phyloP scores from a whole-genome alignment of 2,113 vertebrate genomes.

The Xyrauchen texanus region DNA sequence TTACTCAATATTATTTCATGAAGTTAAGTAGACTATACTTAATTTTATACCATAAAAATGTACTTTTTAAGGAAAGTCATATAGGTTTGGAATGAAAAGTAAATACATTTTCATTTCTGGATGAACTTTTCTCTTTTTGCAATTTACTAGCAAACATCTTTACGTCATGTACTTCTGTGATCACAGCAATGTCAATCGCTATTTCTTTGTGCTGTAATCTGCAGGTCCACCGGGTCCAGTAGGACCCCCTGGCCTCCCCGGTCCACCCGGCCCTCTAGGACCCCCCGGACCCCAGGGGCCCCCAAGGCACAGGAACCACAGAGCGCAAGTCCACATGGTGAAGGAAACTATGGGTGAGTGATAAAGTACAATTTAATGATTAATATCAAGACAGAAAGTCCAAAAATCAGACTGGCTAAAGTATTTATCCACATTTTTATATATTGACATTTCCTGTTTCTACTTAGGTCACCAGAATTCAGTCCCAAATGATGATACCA shows the following conservation, averaged over 20 bases:
- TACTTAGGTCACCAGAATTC: slow-evolving; percentile 72
- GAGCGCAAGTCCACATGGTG: slow-evolving; percentile 64
- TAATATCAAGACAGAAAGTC: too few relatives aligned
- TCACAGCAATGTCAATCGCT: neutral
- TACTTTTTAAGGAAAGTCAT: too few relatives aligned
- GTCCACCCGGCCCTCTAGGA: slow-evolving; percentile 74
- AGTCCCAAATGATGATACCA: slow-evolving; percentile 83
- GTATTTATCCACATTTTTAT: too few relatives aligned
- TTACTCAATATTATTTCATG: too few relatives aligned
- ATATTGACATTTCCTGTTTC: neutral
- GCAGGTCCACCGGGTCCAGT: slow-evolving; percentile 71
- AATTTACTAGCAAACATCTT: neutral
- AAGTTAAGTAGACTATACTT: too few relatives aligned
- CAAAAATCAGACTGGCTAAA: too few relatives aligned
- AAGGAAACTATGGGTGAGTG: slow-evolving; percentile 66
- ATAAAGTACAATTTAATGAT: neutral
- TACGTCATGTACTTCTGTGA: neutral
- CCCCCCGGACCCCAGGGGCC: slow-evolving; percentile 73
- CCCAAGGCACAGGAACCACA: slow-evolving; percentile 73
- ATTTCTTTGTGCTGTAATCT: neutral
- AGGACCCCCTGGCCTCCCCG: slow-evolving; percentile 73
- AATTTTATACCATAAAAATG: too few relatives aligned
- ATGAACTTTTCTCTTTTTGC: too few relatives aligned
- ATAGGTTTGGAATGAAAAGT: too few relatives aligned
- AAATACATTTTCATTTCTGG: too few relatives aligned